phyloP scores from a whole-genome alignment of 2,888 invertebrate species.

The Epirrita christyi region DNA sequence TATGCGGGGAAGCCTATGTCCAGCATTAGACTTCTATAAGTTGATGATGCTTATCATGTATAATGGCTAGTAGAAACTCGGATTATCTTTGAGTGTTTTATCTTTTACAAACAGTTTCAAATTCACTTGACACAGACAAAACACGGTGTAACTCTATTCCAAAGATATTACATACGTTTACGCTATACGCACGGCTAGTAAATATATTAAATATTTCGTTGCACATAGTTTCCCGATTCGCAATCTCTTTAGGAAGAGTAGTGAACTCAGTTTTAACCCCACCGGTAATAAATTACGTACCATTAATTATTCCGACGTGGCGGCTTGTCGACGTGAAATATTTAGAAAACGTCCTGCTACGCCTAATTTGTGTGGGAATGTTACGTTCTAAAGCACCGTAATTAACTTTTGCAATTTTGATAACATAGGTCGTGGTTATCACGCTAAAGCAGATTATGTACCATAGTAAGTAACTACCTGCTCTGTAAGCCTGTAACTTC shows the following conservation, averaged over 20 bases:
- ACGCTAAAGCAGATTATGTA: conserved; percentile 18
- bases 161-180: too few relatives aligned
- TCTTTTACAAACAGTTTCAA: too few relatives aligned
- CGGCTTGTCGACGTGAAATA: conserved; percentile 56
- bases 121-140: too few relatives aligned
- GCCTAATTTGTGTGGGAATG: conserved; percentile 58
- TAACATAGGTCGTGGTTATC: conserved; percentile 40
- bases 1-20: too few relatives aligned
- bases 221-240: conserved; percentile 25
- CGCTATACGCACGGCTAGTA: too few relatives aligned
- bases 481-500: not conserved
- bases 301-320: conserved; percentile 60
- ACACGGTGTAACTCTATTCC: too few relatives aligned
- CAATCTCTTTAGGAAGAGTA: conserved; percentile 32
- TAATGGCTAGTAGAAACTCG: too few relatives aligned
- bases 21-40: too few relatives aligned
- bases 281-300: conserved; percentile 54
- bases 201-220: conserved; percentile 3
- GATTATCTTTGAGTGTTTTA: too few relatives aligned
- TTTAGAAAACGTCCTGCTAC: conserved; percentile 65
- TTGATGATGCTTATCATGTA: too few relatives aligned
- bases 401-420: conserved; percentile 54
- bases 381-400: conserved; percentile 44
- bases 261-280: conserved; percentile 30
- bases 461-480: too few relatives aligned